Conservation (phyloP, 2,888 invertebrate genomes). For the Cinara cedri region DNA sequence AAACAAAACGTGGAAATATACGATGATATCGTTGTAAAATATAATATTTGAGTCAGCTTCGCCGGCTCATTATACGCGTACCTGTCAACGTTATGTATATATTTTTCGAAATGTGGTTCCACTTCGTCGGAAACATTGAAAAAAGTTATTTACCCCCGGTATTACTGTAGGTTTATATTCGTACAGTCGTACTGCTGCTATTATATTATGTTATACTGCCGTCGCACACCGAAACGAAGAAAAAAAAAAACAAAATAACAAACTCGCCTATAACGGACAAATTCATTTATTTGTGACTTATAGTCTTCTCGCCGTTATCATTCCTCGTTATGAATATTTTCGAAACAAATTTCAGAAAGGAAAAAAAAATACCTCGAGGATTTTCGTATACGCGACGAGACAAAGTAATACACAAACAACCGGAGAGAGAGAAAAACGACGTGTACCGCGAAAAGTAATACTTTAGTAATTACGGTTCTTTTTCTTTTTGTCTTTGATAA, state of each 20-base stretch:
- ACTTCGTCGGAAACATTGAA: not conserved
- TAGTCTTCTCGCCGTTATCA: constrained; percentile 4
- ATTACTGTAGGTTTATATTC: too few relatives aligned
- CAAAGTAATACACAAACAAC: not conserved
- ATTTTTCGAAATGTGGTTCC: not conserved
- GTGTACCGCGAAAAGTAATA: too few relatives aligned
- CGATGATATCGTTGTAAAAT: not conserved
- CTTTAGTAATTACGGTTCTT: too few relatives aligned
- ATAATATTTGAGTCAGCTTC: not conserved
- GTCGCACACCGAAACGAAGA: not conserved
- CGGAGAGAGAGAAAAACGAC: not conserved
- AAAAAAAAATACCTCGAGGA: constrained; percentile 3
- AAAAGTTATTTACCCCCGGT: constrained; percentile 5
- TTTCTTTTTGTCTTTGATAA: too few relatives aligned
- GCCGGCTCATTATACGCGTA: not conserved
- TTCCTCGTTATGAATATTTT: constrained; percentile 1
- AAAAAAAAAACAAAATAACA: constrained; percentile 7
- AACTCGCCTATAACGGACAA: not conserved
- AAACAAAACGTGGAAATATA: too few relatives aligned
- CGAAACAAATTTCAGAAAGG: constrained; percentile 5
- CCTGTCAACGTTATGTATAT: constrained; percentile 4
- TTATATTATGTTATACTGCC: too few relatives aligned
- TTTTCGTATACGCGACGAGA: not conserved
- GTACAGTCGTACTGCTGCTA: not conserved
- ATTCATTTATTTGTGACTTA: constrained; percentile 18